These are phyloP conservation scores for Percina caprodes DNA, from an alignment of 2,113 vertebrate genomes.

Conservation along the genomic window DNA sequence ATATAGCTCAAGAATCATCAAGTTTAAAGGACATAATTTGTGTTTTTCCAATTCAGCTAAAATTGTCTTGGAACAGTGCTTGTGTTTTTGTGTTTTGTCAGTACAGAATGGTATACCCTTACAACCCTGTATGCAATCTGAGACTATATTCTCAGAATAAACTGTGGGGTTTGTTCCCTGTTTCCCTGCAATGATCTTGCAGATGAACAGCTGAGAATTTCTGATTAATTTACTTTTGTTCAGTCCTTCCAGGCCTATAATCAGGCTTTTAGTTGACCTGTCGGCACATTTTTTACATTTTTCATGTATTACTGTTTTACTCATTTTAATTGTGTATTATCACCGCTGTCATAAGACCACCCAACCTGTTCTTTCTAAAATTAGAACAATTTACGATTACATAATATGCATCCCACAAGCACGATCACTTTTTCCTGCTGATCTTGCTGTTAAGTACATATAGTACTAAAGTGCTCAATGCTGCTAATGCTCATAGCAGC, in stretches of 20 bases:
- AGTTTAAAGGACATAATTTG: neutral
- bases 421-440: conserved; percentile 29
- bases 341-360: conserved; percentile 28
- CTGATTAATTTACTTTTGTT: neutral
- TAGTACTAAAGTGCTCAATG: conserved; percentile 20
- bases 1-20: neutral
- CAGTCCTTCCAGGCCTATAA: neutral
- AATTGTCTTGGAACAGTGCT: too few relatives aligned
- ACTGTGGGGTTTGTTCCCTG: neutral
- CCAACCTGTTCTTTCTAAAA: conserved; percentile 20
- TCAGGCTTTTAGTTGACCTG: too few relatives aligned
- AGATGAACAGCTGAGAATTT: neutral
- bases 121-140: neutral
- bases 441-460: neutral
- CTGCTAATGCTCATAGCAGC: conserved; percentile 27
- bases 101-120: neutral
- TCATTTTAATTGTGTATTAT: too few relatives aligned
- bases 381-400: conserved; percentile 7
- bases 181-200: neutral
- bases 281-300: too few relatives aligned
- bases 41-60: neutral
- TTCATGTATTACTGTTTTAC: too few relatives aligned
- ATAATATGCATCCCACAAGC: neutral
- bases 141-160: neutral
- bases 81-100: neutral